phyloP scores from a whole-genome alignment of 1,140 invertebrate species.

The Vanessa tameamea region DNA sequence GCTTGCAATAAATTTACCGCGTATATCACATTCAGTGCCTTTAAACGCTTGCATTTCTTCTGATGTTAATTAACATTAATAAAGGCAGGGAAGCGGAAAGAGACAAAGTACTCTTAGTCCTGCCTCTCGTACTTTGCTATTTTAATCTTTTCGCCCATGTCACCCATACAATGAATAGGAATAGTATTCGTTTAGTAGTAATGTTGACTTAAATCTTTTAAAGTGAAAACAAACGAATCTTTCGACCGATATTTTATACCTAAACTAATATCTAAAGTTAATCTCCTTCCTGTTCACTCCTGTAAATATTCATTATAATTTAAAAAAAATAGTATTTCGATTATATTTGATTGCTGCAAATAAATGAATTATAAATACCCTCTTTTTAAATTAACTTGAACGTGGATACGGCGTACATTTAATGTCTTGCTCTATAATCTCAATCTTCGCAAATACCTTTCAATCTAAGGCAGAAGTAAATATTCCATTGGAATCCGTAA shows the following conservation, averaged over 20 bases:
- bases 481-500: slow-evolving; percentile 58
- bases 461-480: slow-evolving; percentile 45
- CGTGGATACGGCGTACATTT: neutral
- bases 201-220: slow-evolving; percentile 7
- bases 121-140: neutral
- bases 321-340: neutral
- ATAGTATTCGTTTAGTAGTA: neutral
- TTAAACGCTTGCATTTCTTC: slow-evolving; percentile 49
- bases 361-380: too few relatives aligned
- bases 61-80: slow-evolving; percentile 59
- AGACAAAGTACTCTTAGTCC: slow-evolving; percentile 16
- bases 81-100: slow-evolving; percentile 14
- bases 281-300: too few relatives aligned
- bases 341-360: slow-evolving; percentile 1
- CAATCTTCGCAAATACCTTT: slow-evolving; percentile 35
- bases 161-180: slow-evolving; percentile 16
- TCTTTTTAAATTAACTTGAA: neutral
- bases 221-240: neutral
- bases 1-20: slow-evolving; percentile 56
- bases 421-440: slow-evolving; percentile 14
- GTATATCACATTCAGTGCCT: slow-evolving; percentile 55
- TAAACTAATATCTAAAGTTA: too few relatives aligned
- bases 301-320: too few relatives aligned
- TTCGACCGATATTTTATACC: too few relatives aligned
- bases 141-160: slow-evolving; percentile 9